Base-by-base conservation (phyloP, 2,113 vertebrate species). In the Scytalopus superciliaris region DNA sequence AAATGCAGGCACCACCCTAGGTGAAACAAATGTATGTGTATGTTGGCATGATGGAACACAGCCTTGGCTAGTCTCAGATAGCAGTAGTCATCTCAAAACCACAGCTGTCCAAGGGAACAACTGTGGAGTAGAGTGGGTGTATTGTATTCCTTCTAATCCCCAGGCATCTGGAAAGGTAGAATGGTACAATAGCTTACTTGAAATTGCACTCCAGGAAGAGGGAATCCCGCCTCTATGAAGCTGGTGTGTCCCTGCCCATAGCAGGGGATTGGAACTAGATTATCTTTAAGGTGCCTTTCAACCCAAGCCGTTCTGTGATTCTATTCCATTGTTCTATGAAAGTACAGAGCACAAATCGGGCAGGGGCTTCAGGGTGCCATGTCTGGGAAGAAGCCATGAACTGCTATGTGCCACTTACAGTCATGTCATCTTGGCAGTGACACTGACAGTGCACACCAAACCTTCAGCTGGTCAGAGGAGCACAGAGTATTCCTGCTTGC, bases 101-200 rank as follows among this genome's bases (percentile, higher is more conserved):
- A 77, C 31, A 90, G 53, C 35, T 72, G 53, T 66, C 12, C 1
- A 94, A 80, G 27, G 19, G 33, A 27, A 79, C 86, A 49, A 56
- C 0, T 23, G 21, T 44, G 14, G n/a, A 83, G n/a, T 31, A 86
- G 9, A 83, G 12, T 0, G 0, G 9, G 10, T 52, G 3, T 59
- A 69, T 64, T 35, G 9, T 40, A 68, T 62, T 64, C 57, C 40
- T 40, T 86, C 52, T 76, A 90, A 86, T n/a, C 30, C 40, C 33
- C 30, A 52, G 28, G 40, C 53, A 56, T 39, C 30, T 60, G 31
- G 23, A 88, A 72, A 90, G 77, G 72, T 44, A 55, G 37, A 63
- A n/a, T 0, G 3, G 16, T 31, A 60, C 44, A 89, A 50, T 1
- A 10, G 42, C 39, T 92, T 64, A 57, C 35, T 85, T 33, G 8